phyloP scores from a whole-genome alignment of 2,888 invertebrate species.

The Phytoseiulus persimilis region DNA sequence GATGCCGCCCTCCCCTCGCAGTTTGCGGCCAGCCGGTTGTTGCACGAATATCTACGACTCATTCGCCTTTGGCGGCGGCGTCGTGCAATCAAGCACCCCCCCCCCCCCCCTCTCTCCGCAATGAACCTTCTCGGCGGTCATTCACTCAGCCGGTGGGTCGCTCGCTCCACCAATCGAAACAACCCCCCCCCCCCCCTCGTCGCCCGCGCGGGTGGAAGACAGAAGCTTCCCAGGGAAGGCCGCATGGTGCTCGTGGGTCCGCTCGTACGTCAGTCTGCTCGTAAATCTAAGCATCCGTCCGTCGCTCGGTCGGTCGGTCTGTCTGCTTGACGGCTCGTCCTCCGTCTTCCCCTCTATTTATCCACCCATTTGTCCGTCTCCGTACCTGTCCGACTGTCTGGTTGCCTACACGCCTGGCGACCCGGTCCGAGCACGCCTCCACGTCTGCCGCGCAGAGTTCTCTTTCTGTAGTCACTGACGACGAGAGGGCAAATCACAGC shows the following conservation, averaged over 20 bases:
- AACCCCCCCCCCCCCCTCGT: no score
- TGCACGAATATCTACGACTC: background rate
- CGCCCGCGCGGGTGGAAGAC: no score
- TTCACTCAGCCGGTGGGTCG: background rate
- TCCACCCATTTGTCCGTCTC: background rate
- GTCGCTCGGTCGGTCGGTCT: background rate
- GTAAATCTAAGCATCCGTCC: background rate
- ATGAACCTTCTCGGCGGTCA: background rate
- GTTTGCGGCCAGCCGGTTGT: background rate
- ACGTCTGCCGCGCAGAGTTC: no score
- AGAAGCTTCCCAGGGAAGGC: background rate
- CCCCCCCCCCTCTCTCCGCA: no score
- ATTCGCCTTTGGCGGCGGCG: background rate
- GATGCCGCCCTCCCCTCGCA: background rate
- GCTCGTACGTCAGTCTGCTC: background rate
- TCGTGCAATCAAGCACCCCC: background rate
- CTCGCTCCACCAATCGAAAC: background rate
- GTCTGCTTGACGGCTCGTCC: no score
- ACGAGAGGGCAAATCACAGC: no score
- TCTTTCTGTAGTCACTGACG: no score
- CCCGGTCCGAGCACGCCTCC: no score
- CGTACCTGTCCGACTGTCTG: background rate
- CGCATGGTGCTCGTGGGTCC: background rate
- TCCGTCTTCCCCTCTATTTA: background rate
- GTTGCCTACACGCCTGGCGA: no score